Conservation (phyloP, 2,113 vertebrate genomes). For the Epinephelus moara region DNA sequence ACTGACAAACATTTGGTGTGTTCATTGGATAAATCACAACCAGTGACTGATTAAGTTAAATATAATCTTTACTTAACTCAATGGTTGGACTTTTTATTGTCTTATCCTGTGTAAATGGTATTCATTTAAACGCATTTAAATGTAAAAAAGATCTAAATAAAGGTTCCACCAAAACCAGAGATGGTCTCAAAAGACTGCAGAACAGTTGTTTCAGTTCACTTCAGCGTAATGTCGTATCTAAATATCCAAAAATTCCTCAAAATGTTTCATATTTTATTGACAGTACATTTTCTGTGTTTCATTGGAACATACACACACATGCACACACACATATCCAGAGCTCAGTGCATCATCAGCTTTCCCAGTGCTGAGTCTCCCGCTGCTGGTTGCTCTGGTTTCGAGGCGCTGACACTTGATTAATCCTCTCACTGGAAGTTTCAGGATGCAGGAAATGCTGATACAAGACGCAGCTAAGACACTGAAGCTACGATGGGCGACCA, state of each 20-base stretch:
- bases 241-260: background rate
- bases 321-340: background rate
- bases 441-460: conserved; percentile 34
- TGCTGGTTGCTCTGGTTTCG: conserved; percentile 14
- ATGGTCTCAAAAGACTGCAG: background rate
- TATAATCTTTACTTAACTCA: background rate
- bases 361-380: conserved; percentile 6
- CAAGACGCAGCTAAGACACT: conserved; percentile 22
- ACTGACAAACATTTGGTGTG: background rate
- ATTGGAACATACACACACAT: background rate
- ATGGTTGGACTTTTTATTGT: background rate
- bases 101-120: background rate
- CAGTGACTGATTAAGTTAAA: background rate
- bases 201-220: background rate
- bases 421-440: conserved; percentile 24
- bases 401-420: conserved; percentile 38
- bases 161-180: background rate
- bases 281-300: background rate
- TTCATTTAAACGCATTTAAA: background rate
- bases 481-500: background rate
- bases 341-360: conserved; percentile 4
- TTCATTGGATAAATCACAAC: background rate
- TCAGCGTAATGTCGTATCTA: background rate
- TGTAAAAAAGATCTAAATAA: background rate
- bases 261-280: background rate